These are phyloP conservation scores for Battus philenor DNA, from an alignment of 1,140 invertebrate genomes.

Conservation along the genomic window DNA sequence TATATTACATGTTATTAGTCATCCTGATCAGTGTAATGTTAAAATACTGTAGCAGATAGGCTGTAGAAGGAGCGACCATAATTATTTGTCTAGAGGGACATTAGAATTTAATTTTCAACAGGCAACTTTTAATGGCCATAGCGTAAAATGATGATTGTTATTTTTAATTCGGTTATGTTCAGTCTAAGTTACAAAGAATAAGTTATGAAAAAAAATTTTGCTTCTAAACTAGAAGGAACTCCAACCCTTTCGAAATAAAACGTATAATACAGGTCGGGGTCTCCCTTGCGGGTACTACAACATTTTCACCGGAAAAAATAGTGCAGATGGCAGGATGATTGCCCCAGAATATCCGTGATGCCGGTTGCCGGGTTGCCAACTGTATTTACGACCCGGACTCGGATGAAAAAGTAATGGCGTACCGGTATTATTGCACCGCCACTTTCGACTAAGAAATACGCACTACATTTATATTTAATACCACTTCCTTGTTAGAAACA, in stretches of 20 bases:
- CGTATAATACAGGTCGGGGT: conserved; percentile 30
- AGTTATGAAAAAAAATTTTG: too few relatives aligned
- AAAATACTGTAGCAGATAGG: too few relatives aligned
- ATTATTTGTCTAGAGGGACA: too few relatives aligned
- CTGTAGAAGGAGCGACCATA: too few relatives aligned
- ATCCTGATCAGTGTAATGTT: too few relatives aligned
- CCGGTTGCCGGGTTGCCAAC: conserved; percentile 24
- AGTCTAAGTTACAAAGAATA: too few relatives aligned
- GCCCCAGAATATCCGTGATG: conserved; percentile 55
- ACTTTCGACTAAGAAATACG: not conserved
- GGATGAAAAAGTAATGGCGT: conserved; percentile 48
- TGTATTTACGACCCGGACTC: conserved; percentile 49
- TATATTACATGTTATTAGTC: too few relatives aligned
- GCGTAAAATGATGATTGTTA: too few relatives aligned
- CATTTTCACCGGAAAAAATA: conserved; percentile 54
- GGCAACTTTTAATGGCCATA: too few relatives aligned
- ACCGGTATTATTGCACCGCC: conserved; percentile 25
- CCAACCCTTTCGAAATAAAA: conserved; percentile 30
- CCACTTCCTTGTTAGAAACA: not conserved
- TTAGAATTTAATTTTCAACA: too few relatives aligned
- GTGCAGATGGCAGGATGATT: conserved; percentile 57
- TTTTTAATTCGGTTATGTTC: too few relatives aligned
- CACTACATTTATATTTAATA: not conserved
- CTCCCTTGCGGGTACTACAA: conserved; percentile 28
- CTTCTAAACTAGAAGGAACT: conserved; percentile 12